Base-by-base conservation (phyloP, 2,113 vertebrate species). In the Heliornis fulica region DNA sequence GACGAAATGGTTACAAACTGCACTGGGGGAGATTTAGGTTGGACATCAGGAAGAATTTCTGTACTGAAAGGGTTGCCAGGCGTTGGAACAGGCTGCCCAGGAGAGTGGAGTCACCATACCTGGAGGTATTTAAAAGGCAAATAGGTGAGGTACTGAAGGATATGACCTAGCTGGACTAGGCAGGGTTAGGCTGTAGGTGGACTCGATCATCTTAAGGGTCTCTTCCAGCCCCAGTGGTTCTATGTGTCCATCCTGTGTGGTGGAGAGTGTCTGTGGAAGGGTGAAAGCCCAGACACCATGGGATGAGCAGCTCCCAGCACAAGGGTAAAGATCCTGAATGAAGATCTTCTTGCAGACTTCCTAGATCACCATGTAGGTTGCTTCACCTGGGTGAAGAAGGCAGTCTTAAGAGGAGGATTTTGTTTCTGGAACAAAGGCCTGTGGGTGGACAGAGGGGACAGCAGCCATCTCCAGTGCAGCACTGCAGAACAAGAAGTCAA, bases 251-350 rank as follows among this genome's bases (percentile, higher is more conserved):
- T 59, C 77, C 76, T 51, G 21, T 22, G 38, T 54, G 36, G 32
- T 71, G 36, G 48, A 51, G 45, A 41, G 28, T 11, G 38, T n/a
- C 61, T 69, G 22, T 31, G 74, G 31, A 32, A 64, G 36, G 20
- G 25, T 38, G 23, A 26, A 84, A 29, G 17, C 36, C 7, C 28
- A 68, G 43, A 29, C 0, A 0, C 53, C 17, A 15, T 0, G 3
- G 54, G 36, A 76, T 59, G 38, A 59, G 23, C 31, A 74, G 48
- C 32, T 59, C 51, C 38, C n/a, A 63, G 43, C 29, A 41, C 23
- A 28, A 38, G 14, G 28, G 9, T 38, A 61, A 50, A 54, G 66
- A 59, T 10, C 5, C 23, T 43, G 22, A 16, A 50, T 41, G 22
- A 5, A 69, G 16, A 40, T 64, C 13, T 59, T 66, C 22, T n/a